Evolutionary conservation across 2,797 vertebrate genomes (phyloP).

Genomic region (Eurystomus glaucurus): DNA sequence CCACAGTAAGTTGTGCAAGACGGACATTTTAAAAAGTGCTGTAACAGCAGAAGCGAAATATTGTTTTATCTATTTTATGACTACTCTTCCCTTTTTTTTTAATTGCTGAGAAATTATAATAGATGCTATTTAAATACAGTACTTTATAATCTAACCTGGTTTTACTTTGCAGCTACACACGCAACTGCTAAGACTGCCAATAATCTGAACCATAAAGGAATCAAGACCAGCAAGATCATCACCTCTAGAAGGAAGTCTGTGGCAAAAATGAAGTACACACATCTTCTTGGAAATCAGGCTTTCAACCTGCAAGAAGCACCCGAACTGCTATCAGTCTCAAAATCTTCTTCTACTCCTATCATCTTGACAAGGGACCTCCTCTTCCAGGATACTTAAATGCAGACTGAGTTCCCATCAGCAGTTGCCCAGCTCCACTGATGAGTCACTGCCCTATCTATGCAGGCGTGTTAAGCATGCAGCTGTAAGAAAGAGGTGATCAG

Average conservation of each 20-base stretch:
- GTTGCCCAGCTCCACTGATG: not conserved
- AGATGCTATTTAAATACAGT: not conserved
- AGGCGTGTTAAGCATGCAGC: rapidly evolving
- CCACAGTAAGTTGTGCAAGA: not conserved
- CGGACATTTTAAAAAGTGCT: not conserved
- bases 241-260: not conserved
- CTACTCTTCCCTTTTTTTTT: not conserved
- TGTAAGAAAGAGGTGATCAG: not conserved
- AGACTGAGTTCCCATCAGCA: not conserved
- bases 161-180: not conserved
- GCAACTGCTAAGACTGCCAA: not conserved
- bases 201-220: not conserved
- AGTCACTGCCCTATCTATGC: not conserved
- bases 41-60: not conserved
- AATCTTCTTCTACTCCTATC: not conserved
- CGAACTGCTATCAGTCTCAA: not conserved
- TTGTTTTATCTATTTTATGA: not conserved
- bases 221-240: not conserved
- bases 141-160: not conserved
- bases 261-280: not conserved
- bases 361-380: not conserved
- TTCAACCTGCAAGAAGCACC: not conserved
- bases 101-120: not conserved
- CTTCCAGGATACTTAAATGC: not conserved
- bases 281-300: not conserved